phyloP scores from a whole-genome alignment of 1,140 invertebrate species.

The Drosophila miranda region DNA sequence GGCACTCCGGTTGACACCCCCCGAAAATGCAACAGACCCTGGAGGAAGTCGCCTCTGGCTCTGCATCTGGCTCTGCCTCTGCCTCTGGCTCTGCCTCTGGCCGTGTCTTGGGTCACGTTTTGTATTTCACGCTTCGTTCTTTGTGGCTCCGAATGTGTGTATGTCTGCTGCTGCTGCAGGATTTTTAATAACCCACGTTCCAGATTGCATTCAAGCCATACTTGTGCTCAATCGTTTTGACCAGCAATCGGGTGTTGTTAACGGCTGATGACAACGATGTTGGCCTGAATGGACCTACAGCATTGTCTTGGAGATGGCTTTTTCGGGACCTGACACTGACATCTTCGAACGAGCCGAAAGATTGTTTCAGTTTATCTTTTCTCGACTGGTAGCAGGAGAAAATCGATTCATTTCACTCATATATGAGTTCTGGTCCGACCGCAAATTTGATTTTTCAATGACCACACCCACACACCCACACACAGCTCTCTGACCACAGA shows the following conservation, averaged over 20 bases:
- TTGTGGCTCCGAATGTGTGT: not conserved
- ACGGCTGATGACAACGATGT: constrained; percentile 24
- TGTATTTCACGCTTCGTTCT: constrained; percentile 19
- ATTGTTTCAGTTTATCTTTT: not conserved
- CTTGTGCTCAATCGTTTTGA: constrained; percentile 24
- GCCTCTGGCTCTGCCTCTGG: too few species aligned
- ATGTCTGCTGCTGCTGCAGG: constrained; percentile 13
- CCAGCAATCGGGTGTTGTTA: constrained; percentile 13
- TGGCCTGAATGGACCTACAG: constrained; percentile 1
- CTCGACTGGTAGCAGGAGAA: too few species aligned
- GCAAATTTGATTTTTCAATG: not conserved
- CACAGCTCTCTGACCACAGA: constrained; percentile 11
- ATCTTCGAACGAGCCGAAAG: not conserved
- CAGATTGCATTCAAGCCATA: constrained; percentile 17
- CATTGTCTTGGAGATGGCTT: not conserved
- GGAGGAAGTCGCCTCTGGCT: not conserved
- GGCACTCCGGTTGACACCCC: constrained; percentile 19
- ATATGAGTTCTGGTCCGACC: constrained; percentile 23
- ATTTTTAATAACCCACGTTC: constrained; percentile 41
- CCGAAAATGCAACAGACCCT: constrained; percentile 51
- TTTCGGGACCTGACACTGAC: constrained; percentile 38
- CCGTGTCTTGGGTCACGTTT: constrained; percentile 41
- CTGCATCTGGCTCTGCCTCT: constrained; percentile 5
- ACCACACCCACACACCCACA: too few species aligned
- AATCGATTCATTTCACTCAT: constrained; percentile 11